Evolutionary conservation across 2,797 vertebrate species (phyloP), one percentile per base, ranked within the genome.

Genomic region (Syngnathus rostellatus): DNA sequence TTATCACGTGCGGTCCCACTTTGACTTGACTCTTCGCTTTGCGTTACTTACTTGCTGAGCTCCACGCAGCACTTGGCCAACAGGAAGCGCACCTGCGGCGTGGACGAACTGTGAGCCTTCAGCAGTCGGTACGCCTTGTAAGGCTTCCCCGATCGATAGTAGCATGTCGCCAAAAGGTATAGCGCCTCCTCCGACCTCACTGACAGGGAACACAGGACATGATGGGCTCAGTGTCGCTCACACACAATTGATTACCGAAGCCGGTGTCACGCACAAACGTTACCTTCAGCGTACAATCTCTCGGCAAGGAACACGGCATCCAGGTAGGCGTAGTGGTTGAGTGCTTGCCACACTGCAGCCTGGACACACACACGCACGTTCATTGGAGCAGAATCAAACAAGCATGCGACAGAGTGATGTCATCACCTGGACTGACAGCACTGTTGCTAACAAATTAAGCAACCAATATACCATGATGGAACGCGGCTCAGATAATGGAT

Each of bases 291-390:
- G 55, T 98, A 98, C 0, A 99, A 90, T 79, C 97, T 92, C 76
- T 99, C 97, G 41, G 97, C 97, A 0, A 99, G 93, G 88, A 99
- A 99, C 73, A 98, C 95, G 0, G 97, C 97, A 50, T 99, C 97
- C 65, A 95, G 91, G 80, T 94, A 99, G 75, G 97, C 95, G 69
- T 98, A 98, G 90, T 99, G 96, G 89, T 99, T 99, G 82, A 99
- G 92, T 72, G 97, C 97, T 89, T 98, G 95, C 97, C 97, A 99
- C 89, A 98, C 96, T 88, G 97, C 97, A 93, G 96, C 96, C 96
- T 99, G 76, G 41, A 83, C 77, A 81, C 38, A 66, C 38, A 66
- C 19, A 62, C 9, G 7, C 12, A 38, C 6, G 14, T 19, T 8
- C 37, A 61, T n/a, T 19, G 17, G 17, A 62, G 5, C 39, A 10